A percentile compares a stretch with the other conserved stretches of the same genome.
These are phyloP conservation scores for Scaptomyza tumidula DNA, from an alignment of 2,888 invertebrate genomes.

Conservation along the genomic window DNA sequence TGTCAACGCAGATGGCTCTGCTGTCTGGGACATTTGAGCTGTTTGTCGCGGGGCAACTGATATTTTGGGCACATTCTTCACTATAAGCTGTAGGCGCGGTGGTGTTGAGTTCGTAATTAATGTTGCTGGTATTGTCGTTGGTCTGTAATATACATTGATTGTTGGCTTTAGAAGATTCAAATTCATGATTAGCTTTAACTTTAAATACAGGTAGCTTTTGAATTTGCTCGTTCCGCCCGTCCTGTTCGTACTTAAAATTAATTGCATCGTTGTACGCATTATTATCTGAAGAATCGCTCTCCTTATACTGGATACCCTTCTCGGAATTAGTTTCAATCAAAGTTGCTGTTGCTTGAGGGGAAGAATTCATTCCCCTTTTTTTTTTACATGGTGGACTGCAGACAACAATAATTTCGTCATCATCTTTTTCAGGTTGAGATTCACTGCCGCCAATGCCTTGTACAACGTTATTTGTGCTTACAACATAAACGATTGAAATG, in stretches of 20 bases:
- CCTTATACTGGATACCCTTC: background rate
- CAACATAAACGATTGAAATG: conserved; percentile 40
- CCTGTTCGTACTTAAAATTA: conserved; percentile 51
- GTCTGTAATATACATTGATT: conserved; percentile 72
- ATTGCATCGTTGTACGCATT: conserved; percentile 26
- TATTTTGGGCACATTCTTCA: conserved; percentile 39
- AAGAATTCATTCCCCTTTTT: background rate
- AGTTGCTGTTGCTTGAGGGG: background rate
- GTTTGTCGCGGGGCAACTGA: conserved; percentile 23
- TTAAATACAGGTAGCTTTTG: conserved; percentile 49
- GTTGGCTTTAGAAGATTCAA: conserved; percentile 58
- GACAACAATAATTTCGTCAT: conserved; percentile 68
- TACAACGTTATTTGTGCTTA: conserved; percentile 38
- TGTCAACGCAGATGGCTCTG: conserved; percentile 19
- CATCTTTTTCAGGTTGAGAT: conserved; percentile 25
- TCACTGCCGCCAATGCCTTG: conserved; percentile 19
- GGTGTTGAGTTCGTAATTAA: conserved; percentile 45
- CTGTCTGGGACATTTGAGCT: conserved; percentile 21
- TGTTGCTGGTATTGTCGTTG: conserved; percentile 63
- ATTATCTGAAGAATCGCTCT: conserved; percentile 11
- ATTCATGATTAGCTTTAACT: conserved; percentile 40
- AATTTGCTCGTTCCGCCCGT: conserved; percentile 20
- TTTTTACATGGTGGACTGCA: conserved; percentile 58
- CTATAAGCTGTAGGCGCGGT: conserved; percentile 53
- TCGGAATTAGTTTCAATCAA: background rate